A percentile compares a stretch with the other conserved stretches of the same genome.
These are phyloP conservation scores for Lepus europaeus DNA, from an alignment of 2,113 vertebrate genomes.

Conservation along the genomic window DNA sequence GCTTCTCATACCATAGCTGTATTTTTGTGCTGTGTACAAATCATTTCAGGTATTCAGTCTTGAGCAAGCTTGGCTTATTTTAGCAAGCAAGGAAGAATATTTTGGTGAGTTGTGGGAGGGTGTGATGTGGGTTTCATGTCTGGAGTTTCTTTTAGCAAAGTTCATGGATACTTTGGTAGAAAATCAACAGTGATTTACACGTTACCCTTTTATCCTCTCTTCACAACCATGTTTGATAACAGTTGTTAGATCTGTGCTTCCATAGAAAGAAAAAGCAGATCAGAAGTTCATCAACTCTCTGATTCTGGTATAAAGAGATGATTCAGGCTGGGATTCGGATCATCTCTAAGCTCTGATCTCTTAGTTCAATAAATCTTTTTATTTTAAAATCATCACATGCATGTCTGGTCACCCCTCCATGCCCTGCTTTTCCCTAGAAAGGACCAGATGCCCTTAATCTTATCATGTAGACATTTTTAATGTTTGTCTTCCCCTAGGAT, in stretches of 20 bases:
- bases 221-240: constrained; percentile 51
- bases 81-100: not conserved
- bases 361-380: constrained; percentile 54
- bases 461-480: not conserved
- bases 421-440: not conserved
- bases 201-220: constrained; percentile 31
- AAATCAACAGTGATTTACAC: constrained; percentile 45
- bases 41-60: not conserved
- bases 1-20: not conserved
- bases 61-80: not conserved
- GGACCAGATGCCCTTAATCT: not conserved
- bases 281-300: constrained; percentile 59
- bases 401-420: not conserved
- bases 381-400: constrained; percentile 48
- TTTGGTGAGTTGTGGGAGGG: not conserved
- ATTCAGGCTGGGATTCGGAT: not conserved
- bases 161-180: constrained; percentile 31
- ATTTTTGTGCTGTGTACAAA: not conserved
- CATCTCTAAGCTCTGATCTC: constrained; percentile 53
- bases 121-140: not conserved
- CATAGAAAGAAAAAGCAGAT: constrained; percentile 63
- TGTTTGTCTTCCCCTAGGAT: not conserved
- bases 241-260: constrained; percentile 56
- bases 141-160: constrained; percentile 25
- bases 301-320: constrained; percentile 56